phyloP scores from a whole-genome alignment of 2,797 vertebrate genomes.

The Aphelocoma californica region DNA sequence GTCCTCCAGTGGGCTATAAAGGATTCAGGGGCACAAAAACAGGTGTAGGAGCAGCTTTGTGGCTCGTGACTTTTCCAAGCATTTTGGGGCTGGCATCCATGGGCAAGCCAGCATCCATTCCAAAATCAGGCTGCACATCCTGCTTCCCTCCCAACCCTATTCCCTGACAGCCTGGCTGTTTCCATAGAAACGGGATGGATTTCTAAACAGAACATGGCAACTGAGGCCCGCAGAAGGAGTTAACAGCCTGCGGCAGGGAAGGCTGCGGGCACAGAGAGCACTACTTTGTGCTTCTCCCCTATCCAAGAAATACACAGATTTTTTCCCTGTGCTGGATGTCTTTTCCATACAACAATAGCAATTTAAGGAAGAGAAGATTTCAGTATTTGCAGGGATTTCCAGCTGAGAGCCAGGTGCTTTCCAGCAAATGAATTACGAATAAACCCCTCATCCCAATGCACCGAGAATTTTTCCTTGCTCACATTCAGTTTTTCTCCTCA shows the following conservation, averaged over 20 bases:
- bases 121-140: neutral
- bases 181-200: constrained; percentile 26
- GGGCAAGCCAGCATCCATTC: neutral
- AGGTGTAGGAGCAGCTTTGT: neutral
- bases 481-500: neutral
- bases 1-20: neutral
- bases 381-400: neutral
- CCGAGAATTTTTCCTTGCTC: neutral
- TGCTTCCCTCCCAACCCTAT: neutral
- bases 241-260: neutral
- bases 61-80: neutral
- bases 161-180: neutral
- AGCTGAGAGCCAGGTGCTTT: neutral
- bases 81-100: neutral
- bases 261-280: neutral
- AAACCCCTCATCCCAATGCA: neutral
- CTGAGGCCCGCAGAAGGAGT: neutral
- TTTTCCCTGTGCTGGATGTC: neutral
- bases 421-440: neutral
- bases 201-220: neutral
- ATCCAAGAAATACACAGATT: neutral
- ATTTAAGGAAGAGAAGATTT: neutral
- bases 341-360: neutral
- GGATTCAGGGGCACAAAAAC: neutral
- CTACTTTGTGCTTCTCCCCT: neutral